Evolutionary conservation across 2,797 vertebrate genomes (phyloP), one percentile per base, ranked within the genome.

Genomic region (Salarias fasciatus): DNA sequence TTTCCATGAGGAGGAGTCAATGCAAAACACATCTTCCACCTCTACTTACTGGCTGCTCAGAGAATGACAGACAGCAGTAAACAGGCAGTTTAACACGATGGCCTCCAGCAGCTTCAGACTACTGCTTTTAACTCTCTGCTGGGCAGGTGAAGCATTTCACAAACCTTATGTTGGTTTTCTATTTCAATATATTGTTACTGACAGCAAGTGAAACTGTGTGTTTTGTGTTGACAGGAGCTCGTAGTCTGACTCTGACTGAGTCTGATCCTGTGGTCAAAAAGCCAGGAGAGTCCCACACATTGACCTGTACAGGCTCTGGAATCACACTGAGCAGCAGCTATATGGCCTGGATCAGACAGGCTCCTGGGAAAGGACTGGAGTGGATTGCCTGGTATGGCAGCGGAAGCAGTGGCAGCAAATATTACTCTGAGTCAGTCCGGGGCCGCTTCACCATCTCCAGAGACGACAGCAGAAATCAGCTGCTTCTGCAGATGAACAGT

Each of bases 401-500:
- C 3, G 18, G 18, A 18, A 5, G n/a, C 40, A 8, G 40, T 8
- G 13, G n/a, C n/a, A 13, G 4, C 12, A 41, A 7, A 12, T 41
- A 14, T n/a, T 41, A 41, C 5, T 13, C 40, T 41, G 40, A 13
- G 40, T 14, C 40, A 41, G n/a, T 41, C 7, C 4, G 13, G 13
- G 40, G 40, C 40, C 40, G 40, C 6, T 43, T 43, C 14, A 44
- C 42, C 46, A 75, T 86, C 8, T 82, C 63, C 65, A 84, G 67
- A 78, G 69, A 86, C 68, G 59, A 68, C 50, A 64, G 7, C 49
- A 63, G 58, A 14, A 59, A 61, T 10, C 73, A 72, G 33, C 37
- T 63, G 45, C 54, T 46, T 58, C 61, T 80, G 53, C 64, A 82
- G 38, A 79, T 84, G 77, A 79, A 40, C 61, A 61, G 55, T 1